Percentiles rank a stretch among this genome's conserved stretches.
These are phyloP conservation scores for Spodoptera litura DNA, from an alignment of 1,140 invertebrate genomes.

Conservation along the genomic window DNA sequence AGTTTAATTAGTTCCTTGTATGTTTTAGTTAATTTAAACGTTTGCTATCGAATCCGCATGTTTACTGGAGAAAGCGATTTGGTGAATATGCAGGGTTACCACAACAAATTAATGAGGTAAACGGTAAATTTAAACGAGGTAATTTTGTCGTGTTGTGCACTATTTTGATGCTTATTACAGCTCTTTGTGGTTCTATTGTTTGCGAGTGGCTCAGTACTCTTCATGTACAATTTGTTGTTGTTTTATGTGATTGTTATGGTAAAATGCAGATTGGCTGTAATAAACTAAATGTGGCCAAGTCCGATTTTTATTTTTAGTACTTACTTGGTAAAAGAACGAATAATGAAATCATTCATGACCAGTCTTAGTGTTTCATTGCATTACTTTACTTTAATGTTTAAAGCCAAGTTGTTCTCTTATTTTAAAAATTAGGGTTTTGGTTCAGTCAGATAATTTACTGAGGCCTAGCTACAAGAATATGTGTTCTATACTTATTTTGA, in stretches of 20 bases:
- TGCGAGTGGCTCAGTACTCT: background rate
- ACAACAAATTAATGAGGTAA: slow-evolving; percentile 19
- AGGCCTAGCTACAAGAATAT: too few relatives aligned
- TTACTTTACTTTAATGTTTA: too few relatives aligned
- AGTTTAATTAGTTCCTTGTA: slow-evolving; percentile 39
- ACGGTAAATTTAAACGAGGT: slow-evolving; percentile 7
- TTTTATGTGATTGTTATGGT: slow-evolving; percentile 14
- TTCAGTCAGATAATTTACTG: too few relatives aligned
- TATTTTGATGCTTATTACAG: slow-evolving; percentile 23
- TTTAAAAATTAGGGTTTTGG: too few relatives aligned
- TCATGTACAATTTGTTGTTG: background rate
- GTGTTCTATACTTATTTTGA: too few relatives aligned
- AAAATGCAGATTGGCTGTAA: slow-evolving; percentile 1
- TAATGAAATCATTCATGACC: too few relatives aligned
- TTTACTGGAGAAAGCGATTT: slow-evolving; percentile 23
- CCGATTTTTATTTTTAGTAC: background rate
- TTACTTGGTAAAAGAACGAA: too few relatives aligned
- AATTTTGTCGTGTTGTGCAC: slow-evolving; percentile 22
- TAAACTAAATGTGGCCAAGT: background rate
- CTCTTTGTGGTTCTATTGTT: slow-evolving; percentile 35
- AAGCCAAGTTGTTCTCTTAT: too few relatives aligned
- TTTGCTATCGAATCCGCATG: background rate
- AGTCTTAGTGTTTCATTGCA: too few relatives aligned
- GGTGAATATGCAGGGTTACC: slow-evolving; percentile 9
- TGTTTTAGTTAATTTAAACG: background rate